Base-by-base conservation (phyloP, 2,888 invertebrate species). In the Listrodromus nycthemerus region DNA sequence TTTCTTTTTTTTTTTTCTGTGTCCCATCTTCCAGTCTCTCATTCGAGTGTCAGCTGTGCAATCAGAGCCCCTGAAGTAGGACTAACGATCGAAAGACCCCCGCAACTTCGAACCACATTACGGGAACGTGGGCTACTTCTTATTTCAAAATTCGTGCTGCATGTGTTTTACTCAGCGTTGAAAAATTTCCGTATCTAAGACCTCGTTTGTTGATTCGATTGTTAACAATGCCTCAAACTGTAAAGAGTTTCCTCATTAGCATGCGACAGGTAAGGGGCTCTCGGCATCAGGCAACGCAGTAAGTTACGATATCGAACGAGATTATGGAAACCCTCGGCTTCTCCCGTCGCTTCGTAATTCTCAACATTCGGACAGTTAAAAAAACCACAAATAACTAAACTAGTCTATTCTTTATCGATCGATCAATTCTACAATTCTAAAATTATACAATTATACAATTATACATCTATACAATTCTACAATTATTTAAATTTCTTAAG, bases 21-120 rank as follows among this genome's bases (percentile, higher is more conserved):
- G 19, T 63, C 50, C 33, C 37, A 7, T 19, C 52, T 37, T 33
- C 45, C 41, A 52, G 45, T 63, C 61, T 33, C 30, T 63, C 21
- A 33, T 74, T 74, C 63, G 30, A 74, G 74, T 74, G 74, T 74
- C 74, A 74, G 74, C 74, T 74, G 74, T 74, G 74, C 63, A 74
- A 74, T 74, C 74, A 50, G 74, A 74, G 63, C 63, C 74, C 33
- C 48, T 33, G 48, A 63, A 74, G 48, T 63, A 50, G 63, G 48
- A 74, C 74, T 74, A 74, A 74, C 74, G 74, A 74, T 74, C 61
- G 63, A 19, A 24, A 74, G 74, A 45, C 63, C 63, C 63, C 61
- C 50, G 63, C 50, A 50, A 74, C 74, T 63, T 30, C 61, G 63
- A 74, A 74, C 74, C 24, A 19, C 41, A 24, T 37, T 13, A 55